These are phyloP conservation scores for Chaitophorus viminalis DNA, from an alignment of 2,888 invertebrate genomes.

Conservation along the genomic window DNA sequence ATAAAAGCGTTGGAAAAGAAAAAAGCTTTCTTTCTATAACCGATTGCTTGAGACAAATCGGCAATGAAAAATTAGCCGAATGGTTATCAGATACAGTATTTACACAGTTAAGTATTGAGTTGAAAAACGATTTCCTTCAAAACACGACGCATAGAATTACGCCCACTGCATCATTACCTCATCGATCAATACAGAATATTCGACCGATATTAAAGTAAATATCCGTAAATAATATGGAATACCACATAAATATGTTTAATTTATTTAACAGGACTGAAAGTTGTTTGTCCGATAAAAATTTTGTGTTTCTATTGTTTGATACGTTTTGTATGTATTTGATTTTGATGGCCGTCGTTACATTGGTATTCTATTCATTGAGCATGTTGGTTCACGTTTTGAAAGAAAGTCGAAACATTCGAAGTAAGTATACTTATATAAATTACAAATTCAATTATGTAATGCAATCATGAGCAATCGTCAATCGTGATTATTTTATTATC, in stretches of 20 bases:
- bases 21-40: slow-evolving; percentile 27
- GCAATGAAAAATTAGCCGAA: slow-evolving; percentile 17
- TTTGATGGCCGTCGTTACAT: slow-evolving; percentile 16
- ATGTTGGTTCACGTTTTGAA: background rate
- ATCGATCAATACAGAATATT: background rate
- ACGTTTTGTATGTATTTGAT: slow-evolving; percentile 43
- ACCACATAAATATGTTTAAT: background rate
- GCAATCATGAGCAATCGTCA: background rate
- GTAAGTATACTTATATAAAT: slow-evolving; percentile 27
- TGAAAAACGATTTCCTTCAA: slow-evolving; percentile 29
- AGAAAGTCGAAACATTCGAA: slow-evolving; percentile 30
- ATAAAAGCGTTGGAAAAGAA: slow-evolving; percentile 29
- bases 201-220: slow-evolving; percentile 3
- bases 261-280: background rate
- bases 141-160: background rate
- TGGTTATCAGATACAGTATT: slow-evolving; percentile 53
- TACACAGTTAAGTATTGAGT: slow-evolving; percentile 17
- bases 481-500: background rate
- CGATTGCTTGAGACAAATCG: slow-evolving; percentile 32
- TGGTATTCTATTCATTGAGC: slow-evolving; percentile 44
- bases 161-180: background rate
- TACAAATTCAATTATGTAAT: background rate
- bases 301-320: slow-evolving; percentile 43
- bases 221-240: background rate
- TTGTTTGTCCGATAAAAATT: background rate